Evolutionary conservation across 2,113 vertebrate species (phyloP), one percentile per base, ranked within the genome.

Genomic region (Puntigrus tetrazona): DNA sequence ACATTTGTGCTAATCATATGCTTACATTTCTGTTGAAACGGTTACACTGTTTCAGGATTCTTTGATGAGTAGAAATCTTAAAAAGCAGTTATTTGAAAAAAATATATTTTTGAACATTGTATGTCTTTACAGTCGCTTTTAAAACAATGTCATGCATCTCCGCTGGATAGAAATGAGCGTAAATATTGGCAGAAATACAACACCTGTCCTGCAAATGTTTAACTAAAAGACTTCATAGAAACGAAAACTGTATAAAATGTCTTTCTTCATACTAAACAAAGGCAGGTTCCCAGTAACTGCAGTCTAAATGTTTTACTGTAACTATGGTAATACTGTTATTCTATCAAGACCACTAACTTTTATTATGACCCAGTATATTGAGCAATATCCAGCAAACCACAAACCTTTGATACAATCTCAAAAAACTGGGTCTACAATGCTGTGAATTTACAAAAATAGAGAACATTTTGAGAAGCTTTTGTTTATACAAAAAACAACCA

Each of bases 261-360:
- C 34, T 38, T 69, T 9, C 20, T 36, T 22, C 7, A 38, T 38
- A 22, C 31, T 69, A 52, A 61, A 85, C 7, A 20, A 36, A 59
- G 74, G 59, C 57, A 61, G 16, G 13, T 34, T 47, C 9, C 50
- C 31, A 34, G 50, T 16, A 14, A 45, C 2, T 16, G 20, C 7
- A 34, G 45, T 16, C 11, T 70, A 55, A 72, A 25, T 72, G 34
- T 57, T 82, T 57, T 25, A 41, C 67, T 20, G 80, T 55, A 82
- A 47, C 47, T 36, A 55, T 38, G 34, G 67, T 11, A 74, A 78
- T 59, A 59, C 7, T 78, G 75, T 59, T 78, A 78, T 57, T 38
- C 20, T 57, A 38, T 25, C 29, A 77, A 77, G 20, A 57, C 20
- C 75, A n/a, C 75, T 36, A 77, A 77, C 50, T 57, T 57, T 76